Evolutionary conservation across 1,140 invertebrate genomes (phyloP).

Genomic region (Drosophila neocordata): DNA sequence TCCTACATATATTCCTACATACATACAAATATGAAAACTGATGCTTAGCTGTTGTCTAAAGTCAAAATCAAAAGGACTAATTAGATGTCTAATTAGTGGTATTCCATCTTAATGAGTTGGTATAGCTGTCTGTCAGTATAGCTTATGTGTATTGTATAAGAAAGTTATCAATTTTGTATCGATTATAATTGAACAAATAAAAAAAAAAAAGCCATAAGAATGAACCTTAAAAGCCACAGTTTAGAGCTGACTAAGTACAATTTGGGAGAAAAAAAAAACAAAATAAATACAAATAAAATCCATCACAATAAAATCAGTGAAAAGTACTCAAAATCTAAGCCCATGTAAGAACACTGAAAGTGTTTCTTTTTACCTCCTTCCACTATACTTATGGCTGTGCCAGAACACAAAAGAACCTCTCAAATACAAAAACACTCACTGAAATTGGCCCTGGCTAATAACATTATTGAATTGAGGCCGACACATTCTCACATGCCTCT

Average conservation of each 20-base stretch:
- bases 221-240: neutral
- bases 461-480: conserved; percentile 67
- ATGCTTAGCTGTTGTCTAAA: neutral
- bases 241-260: conserved; percentile 6
- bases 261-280: neutral
- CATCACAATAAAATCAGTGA: conserved; percentile 72
- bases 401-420: conserved; percentile 45
- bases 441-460: conserved; percentile 72
- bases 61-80: conserved; percentile 4
- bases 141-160: neutral
- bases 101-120: neutral
- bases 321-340: conserved; percentile 30
- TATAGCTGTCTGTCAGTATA: no score
- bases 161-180: neutral
- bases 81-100: conserved; percentile 14
- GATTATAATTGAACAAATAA: neutral
- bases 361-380: conserved; percentile 55
- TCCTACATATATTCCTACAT: neutral
- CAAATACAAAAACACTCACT: conserved; percentile 50
- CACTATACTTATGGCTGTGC: conserved; percentile 23
- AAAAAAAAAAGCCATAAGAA: no score
- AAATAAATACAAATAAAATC: conserved; percentile 52
- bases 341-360: conserved; percentile 54
- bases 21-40: neutral
- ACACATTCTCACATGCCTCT: conserved; percentile 29